Percentiles rank a stretch among this genome's conserved stretches.
phyloP scores from a whole-genome alignment of 2,888 invertebrate species.

The Zonitis immaculata region DNA sequence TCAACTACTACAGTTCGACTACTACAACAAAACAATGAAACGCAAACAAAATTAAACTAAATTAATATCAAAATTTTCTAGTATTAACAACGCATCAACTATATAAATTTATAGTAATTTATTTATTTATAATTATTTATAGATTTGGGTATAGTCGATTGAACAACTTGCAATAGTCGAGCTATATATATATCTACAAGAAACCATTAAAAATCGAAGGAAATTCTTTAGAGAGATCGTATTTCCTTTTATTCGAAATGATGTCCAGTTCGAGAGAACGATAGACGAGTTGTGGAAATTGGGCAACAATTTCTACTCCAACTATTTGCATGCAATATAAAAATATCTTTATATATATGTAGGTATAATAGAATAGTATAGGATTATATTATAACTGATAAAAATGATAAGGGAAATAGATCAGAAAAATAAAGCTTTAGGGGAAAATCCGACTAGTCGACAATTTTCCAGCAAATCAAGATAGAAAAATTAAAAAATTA shows the following conservation, averaged over 20 bases:
- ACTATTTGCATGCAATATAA: constrained; percentile 48
- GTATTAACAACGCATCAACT: no score
- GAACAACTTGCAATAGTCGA: constrained; percentile 13
- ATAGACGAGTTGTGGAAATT: no score
- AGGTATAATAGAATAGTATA: constrained; percentile 42
- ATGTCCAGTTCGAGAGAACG: constrained; percentile 12
- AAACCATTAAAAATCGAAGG: constrained; percentile 15
- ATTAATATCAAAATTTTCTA: no score
- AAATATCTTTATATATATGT: no score
- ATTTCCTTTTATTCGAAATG: constrained; percentile 24
- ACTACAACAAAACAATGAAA: constrained; percentile 16
- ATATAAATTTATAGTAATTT: no score
- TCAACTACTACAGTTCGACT: constrained; percentile 29
- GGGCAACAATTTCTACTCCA: no score
- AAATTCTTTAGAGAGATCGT: constrained; percentile 22
- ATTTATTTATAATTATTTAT: no score
- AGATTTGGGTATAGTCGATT: not conserved
- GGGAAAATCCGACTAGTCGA: constrained; percentile 19
- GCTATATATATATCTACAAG: no score
- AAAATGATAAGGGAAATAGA: not conserved
- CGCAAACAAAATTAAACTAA: not conserved
- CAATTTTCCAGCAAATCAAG: no score
- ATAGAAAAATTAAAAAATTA: no score
- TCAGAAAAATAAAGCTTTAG: constrained; percentile 6
- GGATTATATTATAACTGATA: constrained; percentile 10